phyloP scores from a whole-genome alignment of 2,888 invertebrate genomes.

The Sepiola atlantica region DNA sequence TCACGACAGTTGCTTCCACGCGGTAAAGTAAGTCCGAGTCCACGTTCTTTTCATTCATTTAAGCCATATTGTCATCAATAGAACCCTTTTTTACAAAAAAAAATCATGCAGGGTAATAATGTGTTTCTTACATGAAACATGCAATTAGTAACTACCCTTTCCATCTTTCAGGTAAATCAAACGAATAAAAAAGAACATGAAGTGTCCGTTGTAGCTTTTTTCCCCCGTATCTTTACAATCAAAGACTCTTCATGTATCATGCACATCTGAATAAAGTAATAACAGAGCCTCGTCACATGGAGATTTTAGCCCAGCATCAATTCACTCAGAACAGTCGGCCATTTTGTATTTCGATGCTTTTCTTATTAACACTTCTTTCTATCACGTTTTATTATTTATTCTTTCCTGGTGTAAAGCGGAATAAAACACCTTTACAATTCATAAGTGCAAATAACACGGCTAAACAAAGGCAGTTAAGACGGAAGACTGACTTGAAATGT shows the following conservation, averaged over 20 bases:
- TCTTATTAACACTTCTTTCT: not conserved
- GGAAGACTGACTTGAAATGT: not conserved
- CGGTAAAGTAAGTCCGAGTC: too few species aligned
- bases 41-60: too few species aligned
- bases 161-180: not conserved
- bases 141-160: not conserved
- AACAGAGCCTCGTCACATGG: not conserved
- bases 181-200: not conserved
- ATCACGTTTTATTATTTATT: not conserved
- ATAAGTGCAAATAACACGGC: not conserved
- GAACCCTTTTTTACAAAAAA: too few species aligned
- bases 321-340: too few species aligned
- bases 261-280: not conserved
- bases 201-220: not conserved
- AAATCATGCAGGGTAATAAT: not conserved
- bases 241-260: not conserved
- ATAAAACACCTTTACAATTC: constrained; percentile 6
- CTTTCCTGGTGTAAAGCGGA: not conserved
- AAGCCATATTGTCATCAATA: too few species aligned
- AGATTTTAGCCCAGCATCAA: not conserved
- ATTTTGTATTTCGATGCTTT: too few species aligned
- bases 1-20: too few species aligned
- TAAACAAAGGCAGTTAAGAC: not conserved
- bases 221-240: not conserved
- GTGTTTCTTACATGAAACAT: not conserved